Percentiles rank a stretch among this genome's conserved stretches.
Conservation (phyloP, 1,140 invertebrate species). For the Aradophagus sp. region DNA sequence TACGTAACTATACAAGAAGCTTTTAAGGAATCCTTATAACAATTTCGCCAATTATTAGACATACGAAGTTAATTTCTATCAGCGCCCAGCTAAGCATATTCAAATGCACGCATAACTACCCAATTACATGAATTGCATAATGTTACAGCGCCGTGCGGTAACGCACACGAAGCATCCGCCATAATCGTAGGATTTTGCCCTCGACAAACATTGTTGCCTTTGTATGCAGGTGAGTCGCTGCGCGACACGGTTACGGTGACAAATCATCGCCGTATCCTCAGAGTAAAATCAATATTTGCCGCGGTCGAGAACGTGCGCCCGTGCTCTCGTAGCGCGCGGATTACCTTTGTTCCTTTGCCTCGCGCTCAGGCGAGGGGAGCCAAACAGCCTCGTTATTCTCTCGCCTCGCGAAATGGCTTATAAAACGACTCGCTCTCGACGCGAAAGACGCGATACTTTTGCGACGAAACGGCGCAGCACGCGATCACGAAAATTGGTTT, state of each 20-base stretch:
- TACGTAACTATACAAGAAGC: slow-evolving; percentile 16
- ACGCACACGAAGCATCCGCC: slow-evolving; percentile 45
- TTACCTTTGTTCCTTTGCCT: slow-evolving; percentile 22
- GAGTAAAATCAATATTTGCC: slow-evolving; percentile 55
- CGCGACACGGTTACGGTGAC: slow-evolving; percentile 50
- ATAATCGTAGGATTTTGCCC: slow-evolving; percentile 51
- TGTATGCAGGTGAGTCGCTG: slow-evolving; percentile 49
- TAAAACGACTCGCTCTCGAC: too few species aligned
- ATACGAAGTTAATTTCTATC: slow-evolving; percentile 50
- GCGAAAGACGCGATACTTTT: too few species aligned
- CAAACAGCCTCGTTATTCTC: too few species aligned
- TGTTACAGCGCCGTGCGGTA: slow-evolving; percentile 22
- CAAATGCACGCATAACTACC: slow-evolving; percentile 46
- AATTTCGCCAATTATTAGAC: slow-evolving; percentile 36
- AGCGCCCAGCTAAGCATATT: slow-evolving; percentile 31
- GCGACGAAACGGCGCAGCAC: too few species aligned
- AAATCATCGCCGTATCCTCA: slow-evolving; percentile 51
- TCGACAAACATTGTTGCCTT: slow-evolving; percentile 51
- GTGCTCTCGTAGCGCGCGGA: slow-evolving; percentile 16
- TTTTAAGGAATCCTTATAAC: slow-evolving; percentile 38
- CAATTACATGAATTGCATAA: slow-evolving; percentile 57
- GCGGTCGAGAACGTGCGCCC: slow-evolving; percentile 25
- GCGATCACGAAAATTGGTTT: too few species aligned
- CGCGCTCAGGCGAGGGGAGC: too few species aligned
- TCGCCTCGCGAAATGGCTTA: too few species aligned